Base-by-base conservation (phyloP, 1,140 invertebrate species). In the Ptiloglossa arizonensis region DNA sequence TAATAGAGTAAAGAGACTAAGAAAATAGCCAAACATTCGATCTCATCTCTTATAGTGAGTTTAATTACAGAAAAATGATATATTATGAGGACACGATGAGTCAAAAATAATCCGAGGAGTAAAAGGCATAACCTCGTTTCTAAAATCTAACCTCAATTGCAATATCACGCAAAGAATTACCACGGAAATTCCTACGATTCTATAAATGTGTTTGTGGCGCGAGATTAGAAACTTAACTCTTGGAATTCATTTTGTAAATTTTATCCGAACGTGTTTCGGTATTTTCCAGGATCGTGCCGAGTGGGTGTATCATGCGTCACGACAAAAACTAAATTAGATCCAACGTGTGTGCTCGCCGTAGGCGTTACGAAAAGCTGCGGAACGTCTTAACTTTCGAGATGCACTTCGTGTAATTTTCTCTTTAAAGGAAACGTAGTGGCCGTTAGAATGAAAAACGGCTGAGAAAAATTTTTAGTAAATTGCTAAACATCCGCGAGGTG, bases 251-350 rank as follows among this genome's bases (percentile, higher is more conserved):
- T 80, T 54, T 46, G 41, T 66, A 77, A 64, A 64, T 78, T 78
- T 57, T 44, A 70, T 70, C 41, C 41, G 52, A 41, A 57, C 62
- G 68, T 70, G 80, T n/a, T n/a, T n/a, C n/a, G n/a, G n/a, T n/a
- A n/a, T n/a, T n/a, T n/a, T n/a, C n/a, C n/a, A n/a, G n/a, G n/a
- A n/a, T n/a, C n/a, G n/a, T 82, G 79, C 80, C 70, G 80, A 82
- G 85, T 71, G 74, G 80, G 76, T 79, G 83, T 68, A 77, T 77
- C 79, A 71, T 52, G 74, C 74, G 70, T 82, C 67, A 73, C 76
- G 63, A 72, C 75, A 81, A 79, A 88, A 84, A 82, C 64, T 67
- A 75, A 87, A 87, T 88, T 85, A 85, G 69, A 76, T 82, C 46
- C 71, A 41, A 38, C 27, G n/a, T 50, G 48, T 13, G 17, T 44